phyloP scores from a whole-genome alignment of 2,797 vertebrate genomes.

The Rousettus madagascariensis region DNA sequence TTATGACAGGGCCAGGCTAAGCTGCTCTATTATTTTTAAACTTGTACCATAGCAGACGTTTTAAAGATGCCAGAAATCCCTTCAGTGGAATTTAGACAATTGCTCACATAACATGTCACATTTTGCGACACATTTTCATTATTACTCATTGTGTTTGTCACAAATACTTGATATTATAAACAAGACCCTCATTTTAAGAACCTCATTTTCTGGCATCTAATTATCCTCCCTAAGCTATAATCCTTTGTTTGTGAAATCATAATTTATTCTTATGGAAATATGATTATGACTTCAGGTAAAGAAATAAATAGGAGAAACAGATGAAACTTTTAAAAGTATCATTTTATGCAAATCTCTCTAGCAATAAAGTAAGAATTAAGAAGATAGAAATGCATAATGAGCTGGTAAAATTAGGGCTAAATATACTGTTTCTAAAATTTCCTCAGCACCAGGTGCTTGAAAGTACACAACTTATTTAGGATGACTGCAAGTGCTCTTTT shows the following conservation, averaged over 20 bases:
- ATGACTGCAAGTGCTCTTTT: background rate
- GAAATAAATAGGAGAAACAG: slow-evolving; percentile 40
- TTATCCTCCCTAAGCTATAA: slow-evolving; percentile 58
- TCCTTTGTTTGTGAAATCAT: slow-evolving; percentile 60
- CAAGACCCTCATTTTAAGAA: slow-evolving; percentile 53
- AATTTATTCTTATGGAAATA: slow-evolving; percentile 65
- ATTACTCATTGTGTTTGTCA: slow-evolving; percentile 18
- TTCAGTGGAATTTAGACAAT: background rate
- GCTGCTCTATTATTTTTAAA: slow-evolving; percentile 16
- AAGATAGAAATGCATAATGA: slow-evolving; percentile 51
- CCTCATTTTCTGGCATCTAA: slow-evolving; percentile 53
- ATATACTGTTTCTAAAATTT: slow-evolving; percentile 55
- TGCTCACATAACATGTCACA: background rate
- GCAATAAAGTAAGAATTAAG: slow-evolving; percentile 62
- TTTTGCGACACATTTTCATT: slow-evolving; percentile 35
- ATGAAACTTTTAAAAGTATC: slow-evolving; percentile 40
- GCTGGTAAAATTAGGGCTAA: slow-evolving; percentile 57
- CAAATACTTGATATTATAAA: slow-evolving; percentile 51
- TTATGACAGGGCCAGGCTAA: background rate
- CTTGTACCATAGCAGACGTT: background rate
- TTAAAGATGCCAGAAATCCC: background rate
- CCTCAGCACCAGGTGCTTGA: slow-evolving; percentile 60
- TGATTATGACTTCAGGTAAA: slow-evolving; percentile 53
- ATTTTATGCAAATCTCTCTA: slow-evolving; percentile 54
- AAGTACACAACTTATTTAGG: slow-evolving; percentile 59